Percentiles rank a stretch among this genome's conserved stretches.
Conservation (phyloP, 2,797 vertebrate species). For the Enteromius mattozi region DNA sequence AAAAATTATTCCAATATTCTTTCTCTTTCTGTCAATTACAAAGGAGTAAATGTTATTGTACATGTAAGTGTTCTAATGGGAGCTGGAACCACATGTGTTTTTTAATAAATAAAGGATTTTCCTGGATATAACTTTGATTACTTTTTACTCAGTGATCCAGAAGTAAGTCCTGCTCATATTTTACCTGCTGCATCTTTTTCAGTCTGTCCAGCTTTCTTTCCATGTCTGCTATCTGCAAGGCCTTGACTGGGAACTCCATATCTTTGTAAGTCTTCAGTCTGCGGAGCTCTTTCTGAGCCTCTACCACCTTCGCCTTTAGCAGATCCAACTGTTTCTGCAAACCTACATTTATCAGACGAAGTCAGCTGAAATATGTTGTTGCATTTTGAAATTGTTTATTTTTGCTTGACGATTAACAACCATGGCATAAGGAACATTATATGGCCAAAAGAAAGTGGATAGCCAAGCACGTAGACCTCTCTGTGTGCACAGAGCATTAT, state of each 20-base stretch:
- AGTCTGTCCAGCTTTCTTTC: slow-evolving; percentile 54
- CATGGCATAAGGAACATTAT: not conserved
- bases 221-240: slow-evolving; percentile 54
- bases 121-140: not conserved
- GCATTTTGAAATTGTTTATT: not conserved
- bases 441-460: not conserved
- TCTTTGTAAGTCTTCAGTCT: slow-evolving; percentile 60
- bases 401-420: not conserved
- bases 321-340: slow-evolving; percentile 51
- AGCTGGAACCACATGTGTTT: not conserved
- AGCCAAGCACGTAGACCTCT: not conserved
- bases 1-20: slow-evolving; percentile 48
- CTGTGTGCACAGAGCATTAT: not conserved
- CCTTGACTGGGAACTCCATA: slow-evolving; percentile 60
- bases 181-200: slow-evolving; percentile 58
- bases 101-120: slow-evolving; percentile 40
- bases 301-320: slow-evolving; percentile 39
- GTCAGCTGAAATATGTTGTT: not conserved
- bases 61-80: not conserved
- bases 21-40: slow-evolving; percentile 53
- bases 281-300: slow-evolving; percentile 52
- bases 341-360: slow-evolving; percentile 52
- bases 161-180: not conserved
- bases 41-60: not conserved
- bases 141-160: not conserved